A percentile compares a stretch with the other conserved stretches of the same genome.
phyloP scores from a whole-genome alignment of 2,797 vertebrate species.

The Anisognathus igniventris region DNA sequence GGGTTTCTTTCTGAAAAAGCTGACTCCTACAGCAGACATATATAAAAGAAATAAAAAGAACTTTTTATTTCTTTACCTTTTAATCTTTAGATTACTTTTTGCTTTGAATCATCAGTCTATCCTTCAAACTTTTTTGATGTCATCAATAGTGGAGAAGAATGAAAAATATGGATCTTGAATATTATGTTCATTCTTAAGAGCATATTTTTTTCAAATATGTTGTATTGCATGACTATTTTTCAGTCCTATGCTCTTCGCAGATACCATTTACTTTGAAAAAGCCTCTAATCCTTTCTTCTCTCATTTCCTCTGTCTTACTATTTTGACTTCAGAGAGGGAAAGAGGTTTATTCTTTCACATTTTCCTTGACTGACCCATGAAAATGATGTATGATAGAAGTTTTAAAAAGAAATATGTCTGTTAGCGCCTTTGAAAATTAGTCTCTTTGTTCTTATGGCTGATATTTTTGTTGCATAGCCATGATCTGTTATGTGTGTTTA shows the following conservation, averaged over 20 bases:
- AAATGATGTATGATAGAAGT: neutral
- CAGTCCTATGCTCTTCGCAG: neutral
- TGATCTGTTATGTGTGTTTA: neutral
- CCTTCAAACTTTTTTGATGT: neutral
- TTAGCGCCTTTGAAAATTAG: conserved; percentile 8
- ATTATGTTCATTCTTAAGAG: neutral
- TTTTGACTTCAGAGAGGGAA: neutral
- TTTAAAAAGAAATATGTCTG: neutral
- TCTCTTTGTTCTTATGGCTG: neutral
- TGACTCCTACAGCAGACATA: neutral
- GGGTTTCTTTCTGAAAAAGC: neutral
- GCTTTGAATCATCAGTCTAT: neutral
- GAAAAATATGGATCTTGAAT: neutral
- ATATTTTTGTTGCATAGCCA: neutral
- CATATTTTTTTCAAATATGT: neutral
- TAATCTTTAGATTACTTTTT: neutral
- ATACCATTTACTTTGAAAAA: neutral
- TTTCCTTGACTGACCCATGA: neutral
- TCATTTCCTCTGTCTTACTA: neutral
- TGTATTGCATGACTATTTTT: neutral
- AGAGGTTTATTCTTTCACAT: neutral
- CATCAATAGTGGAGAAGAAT: neutral
- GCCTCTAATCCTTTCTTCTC: neutral
- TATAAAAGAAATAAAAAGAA: neutral
- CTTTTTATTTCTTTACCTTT: neutral